A percentile compares a stretch with the other conserved stretches of the same genome.
Conservation (phyloP, 2,113 vertebrate species). For the Gorsachius goisagi region DNA sequence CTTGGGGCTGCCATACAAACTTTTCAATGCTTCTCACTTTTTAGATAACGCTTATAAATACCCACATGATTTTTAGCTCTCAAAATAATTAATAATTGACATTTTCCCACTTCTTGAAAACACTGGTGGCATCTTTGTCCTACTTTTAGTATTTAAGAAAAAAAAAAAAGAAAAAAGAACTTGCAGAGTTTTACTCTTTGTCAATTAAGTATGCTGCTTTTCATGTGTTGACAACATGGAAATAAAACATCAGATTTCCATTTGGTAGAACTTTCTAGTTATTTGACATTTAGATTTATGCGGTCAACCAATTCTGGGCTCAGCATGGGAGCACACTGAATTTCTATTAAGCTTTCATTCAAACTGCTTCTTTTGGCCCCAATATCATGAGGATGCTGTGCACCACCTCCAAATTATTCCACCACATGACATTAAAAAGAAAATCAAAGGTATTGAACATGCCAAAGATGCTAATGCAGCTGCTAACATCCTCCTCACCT, state of each 20-base stretch:
- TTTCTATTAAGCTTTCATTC: slow-evolving; percentile 25
- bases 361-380: not conserved
- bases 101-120: not conserved
- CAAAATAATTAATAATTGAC: slow-evolving; percentile 26
- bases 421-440: not conserved
- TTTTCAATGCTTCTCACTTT: not conserved
- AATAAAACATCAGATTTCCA: not conserved
- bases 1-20: not conserved
- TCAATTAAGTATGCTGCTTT: not conserved
- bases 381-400: not conserved
- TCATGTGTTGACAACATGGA: not conserved
- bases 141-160: not conserved
- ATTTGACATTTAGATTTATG: slow-evolving; percentile 37
- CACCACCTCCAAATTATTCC: not conserved
- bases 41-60: not conserved
- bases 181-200: not conserved
- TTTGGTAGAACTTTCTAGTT: not conserved
- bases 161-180: not conserved
- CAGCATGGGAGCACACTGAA: not conserved
- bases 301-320: not conserved
- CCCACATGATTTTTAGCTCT: slow-evolving; percentile 12
- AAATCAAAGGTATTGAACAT: not conserved
- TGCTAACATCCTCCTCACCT: not conserved
- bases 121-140: not conserved
- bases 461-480: not conserved